Evolutionary conservation across 2,888 invertebrate genomes (phyloP), one percentile per base, ranked within the genome.

Genomic region (Chymomyza procnemis): DNA sequence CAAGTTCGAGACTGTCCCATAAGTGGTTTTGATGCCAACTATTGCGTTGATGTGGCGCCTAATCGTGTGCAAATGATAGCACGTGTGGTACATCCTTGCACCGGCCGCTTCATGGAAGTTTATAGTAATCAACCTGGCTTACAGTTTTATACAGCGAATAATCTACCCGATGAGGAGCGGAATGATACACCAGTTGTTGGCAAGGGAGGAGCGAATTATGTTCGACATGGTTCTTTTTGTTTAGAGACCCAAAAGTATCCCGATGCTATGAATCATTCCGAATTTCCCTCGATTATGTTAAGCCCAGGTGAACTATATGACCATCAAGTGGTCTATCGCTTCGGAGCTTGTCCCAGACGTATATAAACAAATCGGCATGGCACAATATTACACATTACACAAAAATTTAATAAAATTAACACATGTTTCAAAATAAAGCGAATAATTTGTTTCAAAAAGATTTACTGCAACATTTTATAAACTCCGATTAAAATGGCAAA

Each of bases 191-290:
- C 95, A 18, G 90, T 95, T 21, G 69, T 88, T 30, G 97, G 97
- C 0, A 97, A 97, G 89, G 91, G 92, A 3, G 94, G 94, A 0
- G 92, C 93, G 0, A 82, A 88, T 18, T 97, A 97, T 88, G 93
- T 92, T 61, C 94, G 94, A 73, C 96, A 96, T 81, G 95, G 95
- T 0, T 95, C 95, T 0, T 94, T 98, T 83, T 97, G 96, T 86
- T 91, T 97, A 63, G 97, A 97, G 92, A 96, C 98, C 0, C 97
- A 98, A 90, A 96, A 96, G 88, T 98, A 94, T 92, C 98, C 98
- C 0, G 96, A 98, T 90, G 95, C 97, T 4, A 92, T 96, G 4
- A 96, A 97, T 90, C 94, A 96, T 95, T 90, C 90, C 78, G 94
- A 95, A 76, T 97, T 97, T 80, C 96, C 96, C 0, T 93, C 93